Evolutionary conservation across 2,888 invertebrate species (phyloP).

Genomic region (Watsonalla binaria): DNA sequence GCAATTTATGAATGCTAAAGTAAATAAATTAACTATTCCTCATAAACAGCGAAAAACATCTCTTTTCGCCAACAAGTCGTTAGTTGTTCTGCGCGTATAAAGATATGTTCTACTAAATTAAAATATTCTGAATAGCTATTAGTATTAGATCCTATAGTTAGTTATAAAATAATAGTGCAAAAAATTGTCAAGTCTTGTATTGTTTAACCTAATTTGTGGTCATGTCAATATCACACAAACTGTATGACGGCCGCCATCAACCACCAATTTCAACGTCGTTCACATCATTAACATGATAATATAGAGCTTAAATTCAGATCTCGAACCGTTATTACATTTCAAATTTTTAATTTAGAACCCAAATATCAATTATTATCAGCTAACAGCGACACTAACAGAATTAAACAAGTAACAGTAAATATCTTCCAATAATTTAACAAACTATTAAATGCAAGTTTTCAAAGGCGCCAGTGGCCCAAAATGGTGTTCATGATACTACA

Average conservation of each 20-base stretch:
- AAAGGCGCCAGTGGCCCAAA: constrained; percentile 52
- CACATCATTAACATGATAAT: constrained; percentile 5
- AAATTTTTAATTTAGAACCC: constrained; percentile 17
- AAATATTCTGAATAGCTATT: constrained; percentile 37
- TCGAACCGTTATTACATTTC: constrained; percentile 7
- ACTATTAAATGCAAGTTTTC: constrained; percentile 71
- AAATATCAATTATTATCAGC: constrained; percentile 26
- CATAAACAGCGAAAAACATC: constrained; percentile 49
- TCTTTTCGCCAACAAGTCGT: constrained; percentile 55
- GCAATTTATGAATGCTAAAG: constrained; percentile 67
- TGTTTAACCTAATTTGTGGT: constrained; percentile 48
- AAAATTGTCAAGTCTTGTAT: constrained; percentile 51
- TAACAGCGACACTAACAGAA: constrained; percentile 55
- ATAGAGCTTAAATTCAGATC: constrained; percentile 15
- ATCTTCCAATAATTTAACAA: constrained; percentile 71
- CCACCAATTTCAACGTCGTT: constrained; percentile 21
- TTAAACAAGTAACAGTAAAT: constrained; percentile 71
- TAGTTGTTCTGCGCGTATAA: constrained; percentile 34
- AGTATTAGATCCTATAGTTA: constrained; percentile 45
- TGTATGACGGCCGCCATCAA: constrained; percentile 24
- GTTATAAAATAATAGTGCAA: constrained; percentile 43
- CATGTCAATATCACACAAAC: constrained; percentile 33
- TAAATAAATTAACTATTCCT: constrained; percentile 66
- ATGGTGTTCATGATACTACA: constrained; percentile 18
- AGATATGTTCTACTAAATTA: constrained; percentile 43